phyloP scores from a whole-genome alignment of 1,140 invertebrate genomes.

The Ylistrum balloti region DNA sequence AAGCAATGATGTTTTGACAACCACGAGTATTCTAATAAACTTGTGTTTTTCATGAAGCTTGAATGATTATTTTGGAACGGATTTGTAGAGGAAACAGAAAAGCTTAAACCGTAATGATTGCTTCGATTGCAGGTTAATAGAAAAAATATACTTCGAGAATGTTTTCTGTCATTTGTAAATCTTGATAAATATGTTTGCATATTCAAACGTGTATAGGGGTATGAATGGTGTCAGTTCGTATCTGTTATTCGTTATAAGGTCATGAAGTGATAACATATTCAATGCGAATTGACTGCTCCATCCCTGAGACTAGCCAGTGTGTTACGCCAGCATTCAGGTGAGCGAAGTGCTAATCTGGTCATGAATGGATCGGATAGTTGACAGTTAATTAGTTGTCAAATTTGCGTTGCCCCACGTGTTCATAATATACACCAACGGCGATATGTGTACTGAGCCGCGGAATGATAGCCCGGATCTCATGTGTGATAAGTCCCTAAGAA shows the following conservation, averaged over 20 bases:
- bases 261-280: background rate
- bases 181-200: background rate
- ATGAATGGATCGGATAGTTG: background rate
- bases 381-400: constrained; percentile 28
- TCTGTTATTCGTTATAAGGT: background rate
- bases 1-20: too few species aligned
- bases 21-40: too few species aligned
- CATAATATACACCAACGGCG: constrained; percentile 16
- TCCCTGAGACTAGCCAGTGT: background rate
- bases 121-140: too few species aligned
- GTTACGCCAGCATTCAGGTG: constrained; percentile 24
- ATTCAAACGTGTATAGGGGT: background rate
- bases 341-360: background rate
- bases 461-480: background rate
- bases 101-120: too few species aligned
- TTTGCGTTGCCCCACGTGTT: constrained; percentile 37
- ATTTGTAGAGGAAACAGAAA: too few species aligned
- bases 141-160: too few species aligned
- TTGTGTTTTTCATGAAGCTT: too few species aligned
- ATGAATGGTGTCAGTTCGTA: background rate
- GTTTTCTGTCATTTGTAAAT: background rate
- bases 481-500: background rate
- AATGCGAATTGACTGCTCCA: background rate
- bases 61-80: too few species aligned
- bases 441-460: background rate